Evolutionary conservation across 35 echinoderm and acorn worm genomes (phyloP).

Genomic region (Hemicentrotus pulcherrimus): DNA sequence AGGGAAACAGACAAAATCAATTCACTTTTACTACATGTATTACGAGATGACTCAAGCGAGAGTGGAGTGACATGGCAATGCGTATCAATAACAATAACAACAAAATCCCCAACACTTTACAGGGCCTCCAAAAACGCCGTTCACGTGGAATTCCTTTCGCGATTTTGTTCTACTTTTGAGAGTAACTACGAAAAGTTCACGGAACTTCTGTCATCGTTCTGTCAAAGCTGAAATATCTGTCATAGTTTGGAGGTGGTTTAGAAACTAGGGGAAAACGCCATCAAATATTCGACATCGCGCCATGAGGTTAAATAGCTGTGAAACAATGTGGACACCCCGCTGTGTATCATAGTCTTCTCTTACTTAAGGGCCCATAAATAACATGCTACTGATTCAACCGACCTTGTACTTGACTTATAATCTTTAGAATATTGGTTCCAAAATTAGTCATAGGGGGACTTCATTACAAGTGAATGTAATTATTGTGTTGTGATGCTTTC

Average conservation of each 20-base stretch:
- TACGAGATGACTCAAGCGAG: not conserved
- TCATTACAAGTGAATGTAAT: too few relatives aligned
- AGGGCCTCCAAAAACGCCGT: not conserved
- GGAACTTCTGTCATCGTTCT: not conserved
- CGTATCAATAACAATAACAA: not conserved
- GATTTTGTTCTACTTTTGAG: not conserved
- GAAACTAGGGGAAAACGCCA: not conserved
- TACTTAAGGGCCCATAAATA: not conserved
- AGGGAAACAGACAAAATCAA: too few relatives aligned
- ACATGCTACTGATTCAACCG: not conserved
- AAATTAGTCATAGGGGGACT: too few relatives aligned
- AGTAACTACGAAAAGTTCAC: not conserved
- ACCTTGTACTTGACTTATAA: not conserved
- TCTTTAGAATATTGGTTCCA: not conserved
- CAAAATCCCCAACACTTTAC: not conserved
- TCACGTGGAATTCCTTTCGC: not conserved
- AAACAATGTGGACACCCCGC: not conserved
- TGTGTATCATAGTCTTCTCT: not conserved
- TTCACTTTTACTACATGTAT: too few relatives aligned
- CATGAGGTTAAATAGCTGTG: not conserved
- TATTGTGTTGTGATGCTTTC: too few relatives aligned
- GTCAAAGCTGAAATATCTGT: constrained; percentile 3
- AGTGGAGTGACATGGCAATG: not conserved
- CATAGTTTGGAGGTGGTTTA: not conserved
- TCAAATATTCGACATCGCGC: not conserved